Evolutionary conservation across 2,888 invertebrate genomes (phyloP).

Genomic region (Troglohyphantes excavatus): DNA sequence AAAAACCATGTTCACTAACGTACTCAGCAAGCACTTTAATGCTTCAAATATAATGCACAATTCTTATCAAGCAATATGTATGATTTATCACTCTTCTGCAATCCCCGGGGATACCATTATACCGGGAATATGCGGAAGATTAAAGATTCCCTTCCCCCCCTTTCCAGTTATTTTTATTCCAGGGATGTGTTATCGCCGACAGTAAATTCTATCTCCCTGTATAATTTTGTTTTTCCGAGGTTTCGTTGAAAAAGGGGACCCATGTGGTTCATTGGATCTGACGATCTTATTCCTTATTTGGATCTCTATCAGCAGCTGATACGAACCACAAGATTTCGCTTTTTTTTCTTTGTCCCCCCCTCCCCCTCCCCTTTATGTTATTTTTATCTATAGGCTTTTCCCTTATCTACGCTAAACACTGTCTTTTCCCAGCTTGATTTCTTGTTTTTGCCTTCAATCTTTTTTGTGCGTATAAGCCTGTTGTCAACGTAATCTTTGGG

Average conservation of each 20-base stretch:
- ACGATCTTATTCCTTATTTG: conserved; percentile 70
- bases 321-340: conserved; percentile 42
- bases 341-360: neutral
- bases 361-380: conserved; percentile 32
- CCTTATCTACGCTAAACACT: conserved; percentile 73
- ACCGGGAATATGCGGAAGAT: conserved; percentile 61
- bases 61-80: conserved; percentile 55
- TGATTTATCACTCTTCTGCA: conserved; percentile 55
- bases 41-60: conserved; percentile 42
- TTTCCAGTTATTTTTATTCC: conserved; percentile 56
- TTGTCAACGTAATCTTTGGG: conserved; percentile 62
- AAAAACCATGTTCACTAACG: neutral
- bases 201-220: conserved; percentile 67
- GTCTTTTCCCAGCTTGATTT: conserved; percentile 67
- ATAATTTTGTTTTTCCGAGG: conserved; percentile 70
- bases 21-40: neutral
- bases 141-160: conserved; percentile 37
- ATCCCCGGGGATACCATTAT: conserved; percentile 42
- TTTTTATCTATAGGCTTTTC: conserved; percentile 62
- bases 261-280: conserved; percentile 67
- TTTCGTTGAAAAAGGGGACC: conserved; percentile 43
- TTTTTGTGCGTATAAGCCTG: conserved; percentile 45
- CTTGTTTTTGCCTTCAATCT: conserved; percentile 49
- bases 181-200: conserved; percentile 41
- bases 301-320: conserved; percentile 73